Evolutionary conservation across 2,113 vertebrate genomes (phyloP), one percentile per base, ranked within the genome.

Genomic region (Cyanoramphus novaezelandiae): DNA sequence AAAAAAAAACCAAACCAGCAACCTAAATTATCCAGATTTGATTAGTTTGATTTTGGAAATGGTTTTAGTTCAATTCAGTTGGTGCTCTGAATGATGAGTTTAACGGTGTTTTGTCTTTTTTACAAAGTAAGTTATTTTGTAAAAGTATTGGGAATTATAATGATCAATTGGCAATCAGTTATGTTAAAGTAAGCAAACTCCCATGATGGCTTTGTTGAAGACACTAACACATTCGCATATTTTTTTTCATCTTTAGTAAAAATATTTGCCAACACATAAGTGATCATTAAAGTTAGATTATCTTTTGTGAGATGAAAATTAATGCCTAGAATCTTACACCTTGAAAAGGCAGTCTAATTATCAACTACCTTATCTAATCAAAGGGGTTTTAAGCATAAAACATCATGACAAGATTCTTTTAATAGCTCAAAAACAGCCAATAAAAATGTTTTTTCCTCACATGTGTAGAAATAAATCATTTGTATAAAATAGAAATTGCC

Each of bases 401-500:
- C 46, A 74, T 47, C 3, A 0, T 20, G 46, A 78, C 64, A 59
- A 90, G 20, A 41, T 80, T 82, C 72, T 95, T 96, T 95, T 92
- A 94, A 82, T 85, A 93, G 81, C 80, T 78, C 71, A 69, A 43
- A 87, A 90, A 62, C 55, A 77, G 20, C 53, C 81, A 84, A 85
- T 95, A 90, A 88, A 95, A 96, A 81, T 78, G 69, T 8, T 17
- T 84, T 92, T 94, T 87, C 68, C 85, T 91, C 84, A 44, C 28
- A 92, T 77, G 31, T 91, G 74, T 95, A 97, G 92, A 95, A 96
- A 96, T 93, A 96, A 97, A 96, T 96, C 87, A 93, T 71, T 79
- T 79, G 46, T 96, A 91, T 93, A 97, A 96, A 98, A 89, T 82
- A 96, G 77, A 96, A 97, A 88, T 90, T 88, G 92, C 81, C 92